Evolutionary conservation across 2,797 vertebrate genomes (phyloP), one percentile per base, ranked within the genome.

Genomic region (Diplodus sargus): DNA sequence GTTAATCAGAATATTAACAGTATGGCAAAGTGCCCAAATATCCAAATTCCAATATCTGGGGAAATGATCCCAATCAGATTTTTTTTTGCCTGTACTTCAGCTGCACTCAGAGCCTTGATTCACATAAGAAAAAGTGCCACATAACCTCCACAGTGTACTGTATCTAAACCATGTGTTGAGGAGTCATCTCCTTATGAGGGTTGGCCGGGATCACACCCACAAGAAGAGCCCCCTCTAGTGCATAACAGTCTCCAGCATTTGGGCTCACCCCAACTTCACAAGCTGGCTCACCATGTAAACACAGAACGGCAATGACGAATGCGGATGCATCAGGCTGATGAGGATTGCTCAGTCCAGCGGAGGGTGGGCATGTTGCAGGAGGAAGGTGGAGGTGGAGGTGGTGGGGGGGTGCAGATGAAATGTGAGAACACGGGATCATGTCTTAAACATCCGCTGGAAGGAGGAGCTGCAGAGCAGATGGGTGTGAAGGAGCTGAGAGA

Each of bases 201-300:
- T 5, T 56, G 58, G 57, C 47, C 75, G 34, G 20, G 22, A 45
- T 76, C 28, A 47, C 68, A 53, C 66, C 71, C 81, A 85, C 78
- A 70, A 39, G 52, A 79, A 86, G 78, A 82, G 82, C 90, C 85
- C 84, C 87, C 87, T 85, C 89, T 88, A 80, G 83, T 73, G 87
- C 74, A 78, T 23, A 39, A 15, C 16, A 1, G 20, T 68, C 59
- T 70, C 76, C 76, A 39, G 42, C 69, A 34, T 82, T 71, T 48
- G 65, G 53, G 1, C 43, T 67, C 30, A 15, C 43, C 23, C 74
- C 14, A 22, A 52, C 53, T 51, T 75, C 58, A 51, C 78, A 75
- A 60, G 56, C 84, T 39, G 62, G 52, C 70, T 70, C 61, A 13
- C 54, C 76, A n/a, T 75, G 82, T 89, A 88, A 88, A 90, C 85